These are phyloP conservation scores for Gnatocerus cornutus DNA, from an alignment of 2,888 invertebrate genomes.

Conservation along the genomic window DNA sequence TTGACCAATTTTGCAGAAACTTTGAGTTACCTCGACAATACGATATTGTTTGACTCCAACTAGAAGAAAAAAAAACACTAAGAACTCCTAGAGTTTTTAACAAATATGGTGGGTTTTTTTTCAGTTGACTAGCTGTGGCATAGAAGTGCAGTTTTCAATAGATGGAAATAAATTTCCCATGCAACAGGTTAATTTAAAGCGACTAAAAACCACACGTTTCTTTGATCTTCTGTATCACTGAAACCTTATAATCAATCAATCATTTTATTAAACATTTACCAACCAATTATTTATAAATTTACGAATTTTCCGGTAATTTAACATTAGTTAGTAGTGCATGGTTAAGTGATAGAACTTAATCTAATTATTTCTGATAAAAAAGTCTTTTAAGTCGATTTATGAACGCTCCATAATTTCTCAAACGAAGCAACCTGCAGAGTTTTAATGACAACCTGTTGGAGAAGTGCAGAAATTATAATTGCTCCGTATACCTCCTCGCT, in stretches of 20 bases:
- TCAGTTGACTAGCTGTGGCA: too few relatives aligned
- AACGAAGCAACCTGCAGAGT: slow-evolving; percentile 14
- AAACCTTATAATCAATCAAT: not conserved
- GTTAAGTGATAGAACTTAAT: not conserved
- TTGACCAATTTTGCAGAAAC: too few relatives aligned
- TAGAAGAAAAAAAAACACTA: too few relatives aligned
- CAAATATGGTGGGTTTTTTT: too few relatives aligned
- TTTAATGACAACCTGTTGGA: slow-evolving; percentile 44
- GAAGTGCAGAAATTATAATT: slow-evolving; percentile 43
- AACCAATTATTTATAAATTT: not conserved
- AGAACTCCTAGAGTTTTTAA: too few relatives aligned
- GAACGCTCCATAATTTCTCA: slow-evolving; percentile 4
- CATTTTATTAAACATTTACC: not conserved
- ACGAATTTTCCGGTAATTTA: slow-evolving; percentile 4
- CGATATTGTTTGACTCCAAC: too few relatives aligned
- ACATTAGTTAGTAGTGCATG: not conserved
- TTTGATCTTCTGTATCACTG: not conserved
- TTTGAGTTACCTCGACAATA: too few relatives aligned
- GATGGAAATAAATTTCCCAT: too few relatives aligned
- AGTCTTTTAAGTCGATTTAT: slow-evolving; percentile 4
- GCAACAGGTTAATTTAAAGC: too few relatives aligned
- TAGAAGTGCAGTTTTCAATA: too few relatives aligned
- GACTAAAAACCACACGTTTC: too few relatives aligned
- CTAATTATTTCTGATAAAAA: not conserved
- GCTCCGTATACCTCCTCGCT: slow-evolving; percentile 36